Evolutionary conservation across 2,113 vertebrate genomes (phyloP).

Genomic region (Aix galericulata): DNA sequence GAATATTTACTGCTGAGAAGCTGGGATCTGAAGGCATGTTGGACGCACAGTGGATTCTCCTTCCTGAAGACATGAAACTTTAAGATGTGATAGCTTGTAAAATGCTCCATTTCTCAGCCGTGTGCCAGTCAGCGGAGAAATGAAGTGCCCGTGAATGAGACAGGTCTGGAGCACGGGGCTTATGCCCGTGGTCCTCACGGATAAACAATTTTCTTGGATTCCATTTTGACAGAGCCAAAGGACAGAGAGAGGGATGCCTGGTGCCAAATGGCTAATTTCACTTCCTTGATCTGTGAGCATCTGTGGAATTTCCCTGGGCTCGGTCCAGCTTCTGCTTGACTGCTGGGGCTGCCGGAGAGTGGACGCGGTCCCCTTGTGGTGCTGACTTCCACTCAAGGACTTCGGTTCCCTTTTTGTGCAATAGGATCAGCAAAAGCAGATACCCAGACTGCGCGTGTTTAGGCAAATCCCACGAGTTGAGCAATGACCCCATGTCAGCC

Average conservation of each 20-base stretch:
- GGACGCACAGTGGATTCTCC: background rate
- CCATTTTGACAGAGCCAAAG: background rate
- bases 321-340: background rate
- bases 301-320: background rate
- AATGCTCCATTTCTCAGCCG: background rate
- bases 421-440: background rate
- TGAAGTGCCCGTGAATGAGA: background rate
- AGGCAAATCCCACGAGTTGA: background rate
- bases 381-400: background rate
- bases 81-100: background rate
- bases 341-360: background rate
- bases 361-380: accelerated
- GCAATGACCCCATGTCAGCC: background rate
- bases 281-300: background rate
- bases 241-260: background rate
- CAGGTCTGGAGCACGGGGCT: background rate
- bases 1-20: background rate
- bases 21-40: background rate
- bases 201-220: conserved; percentile 15
- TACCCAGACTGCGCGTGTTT: accelerated
- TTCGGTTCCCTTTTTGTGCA: background rate
- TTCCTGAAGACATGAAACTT: background rate
- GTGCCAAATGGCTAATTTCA: background rate
- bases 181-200: conserved; percentile 10
- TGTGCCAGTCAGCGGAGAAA: background rate